phyloP scores from a whole-genome alignment of 1,140 invertebrate species.

The Notospermus geniculatus region DNA sequence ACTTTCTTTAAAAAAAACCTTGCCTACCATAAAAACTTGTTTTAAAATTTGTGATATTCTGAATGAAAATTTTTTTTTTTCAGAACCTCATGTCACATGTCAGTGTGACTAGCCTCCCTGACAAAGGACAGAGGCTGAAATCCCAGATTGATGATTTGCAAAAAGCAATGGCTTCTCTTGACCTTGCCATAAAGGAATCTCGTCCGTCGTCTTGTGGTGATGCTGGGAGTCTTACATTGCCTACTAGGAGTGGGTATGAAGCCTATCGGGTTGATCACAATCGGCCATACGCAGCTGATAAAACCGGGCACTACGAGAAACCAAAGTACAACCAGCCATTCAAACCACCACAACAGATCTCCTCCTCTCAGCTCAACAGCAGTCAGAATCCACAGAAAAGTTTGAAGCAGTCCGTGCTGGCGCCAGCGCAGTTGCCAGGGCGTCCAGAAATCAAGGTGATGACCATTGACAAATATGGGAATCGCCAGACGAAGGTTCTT shows the following conservation, averaged over 20 bases:
- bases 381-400: not conserved
- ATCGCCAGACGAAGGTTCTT: slow-evolving; percentile 29
- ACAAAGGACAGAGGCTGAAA: slow-evolving; percentile 41
- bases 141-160: slow-evolving; percentile 34
- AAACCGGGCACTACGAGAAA: not conserved
- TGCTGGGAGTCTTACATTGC: no score
- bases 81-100: slow-evolving; percentile 29
- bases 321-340: not conserved
- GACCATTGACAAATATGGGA: slow-evolving; percentile 14
- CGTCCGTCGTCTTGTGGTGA: no score
- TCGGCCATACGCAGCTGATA: no score
- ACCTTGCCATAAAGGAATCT: slow-evolving; percentile 7
- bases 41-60: no score
- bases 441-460: slow-evolving; percentile 21
- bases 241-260: no score
- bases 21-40: no score
- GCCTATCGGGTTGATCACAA: no score
- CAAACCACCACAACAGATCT: not conserved
- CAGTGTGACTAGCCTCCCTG: slow-evolving; percentile 35
- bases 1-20: no score
- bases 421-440: slow-evolving; percentile 16
- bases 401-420: not conserved
- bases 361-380: not conserved
- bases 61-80: slow-evolving; percentile 18
- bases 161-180: slow-evolving; percentile 18